Evolutionary conservation across 2,888 invertebrate genomes (phyloP).

Genomic region (Brenthis ino): DNA sequence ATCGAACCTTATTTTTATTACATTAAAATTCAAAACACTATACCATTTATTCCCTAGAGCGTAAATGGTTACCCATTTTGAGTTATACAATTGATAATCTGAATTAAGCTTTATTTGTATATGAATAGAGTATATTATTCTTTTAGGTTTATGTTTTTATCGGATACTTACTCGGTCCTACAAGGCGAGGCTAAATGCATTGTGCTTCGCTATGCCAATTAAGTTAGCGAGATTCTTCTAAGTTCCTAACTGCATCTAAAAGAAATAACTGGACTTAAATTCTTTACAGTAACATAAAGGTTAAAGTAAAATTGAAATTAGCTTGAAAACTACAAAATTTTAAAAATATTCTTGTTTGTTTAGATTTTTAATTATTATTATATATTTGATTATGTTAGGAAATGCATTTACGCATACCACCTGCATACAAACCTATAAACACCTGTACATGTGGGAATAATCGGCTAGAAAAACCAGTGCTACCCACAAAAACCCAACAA

Average conservation of each 20-base stretch:
- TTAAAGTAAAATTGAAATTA: background rate
- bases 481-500: too few relatives aligned
- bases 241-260: conserved; percentile 13
- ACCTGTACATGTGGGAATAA: too few relatives aligned
- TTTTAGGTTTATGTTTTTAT: background rate
- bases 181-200: conserved; percentile 37
- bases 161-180: conserved; percentile 17
- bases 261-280: conserved; percentile 18
- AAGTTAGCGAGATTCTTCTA: conserved; percentile 35
- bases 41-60: background rate
- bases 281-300: background rate
- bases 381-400: too few relatives aligned
- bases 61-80: conserved; percentile 15
- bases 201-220: conserved; percentile 37
- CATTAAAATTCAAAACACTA: conserved; percentile 4
- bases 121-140: background rate
- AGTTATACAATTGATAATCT: conserved; percentile 6
- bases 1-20: background rate
- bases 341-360: too few relatives aligned
- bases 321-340: background rate
- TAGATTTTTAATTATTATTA: too few relatives aligned
- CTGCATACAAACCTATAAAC: too few relatives aligned
- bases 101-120: conserved; percentile 13
- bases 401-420: too few relatives aligned
- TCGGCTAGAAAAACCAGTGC: too few relatives aligned